Evolutionary conservation across 2,113 vertebrate genomes (phyloP).

Genomic region (Seriola dumerili): DNA sequence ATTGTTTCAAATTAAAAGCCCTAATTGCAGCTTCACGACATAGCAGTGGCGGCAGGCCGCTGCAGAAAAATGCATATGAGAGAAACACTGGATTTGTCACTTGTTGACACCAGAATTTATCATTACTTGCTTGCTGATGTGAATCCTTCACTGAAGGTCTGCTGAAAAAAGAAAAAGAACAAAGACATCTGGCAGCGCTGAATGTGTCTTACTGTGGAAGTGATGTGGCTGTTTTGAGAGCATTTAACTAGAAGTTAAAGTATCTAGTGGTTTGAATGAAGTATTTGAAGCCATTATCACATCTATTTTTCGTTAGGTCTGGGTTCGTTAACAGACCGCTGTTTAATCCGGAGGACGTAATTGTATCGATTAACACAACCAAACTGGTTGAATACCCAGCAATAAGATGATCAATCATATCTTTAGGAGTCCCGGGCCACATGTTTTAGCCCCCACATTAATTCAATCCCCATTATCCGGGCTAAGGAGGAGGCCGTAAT

Average conservation of each 20-base stretch:
- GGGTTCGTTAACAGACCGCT: constrained; percentile 59
- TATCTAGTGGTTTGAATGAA: background rate
- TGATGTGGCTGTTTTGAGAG: background rate
- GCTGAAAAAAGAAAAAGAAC: background rate
- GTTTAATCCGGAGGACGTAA: constrained; percentile 73
- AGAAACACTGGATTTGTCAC: background rate
- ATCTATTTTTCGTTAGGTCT: constrained; percentile 17
- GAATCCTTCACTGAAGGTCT: background rate
- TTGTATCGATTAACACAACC: constrained; percentile 77
- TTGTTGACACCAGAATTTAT: background rate
- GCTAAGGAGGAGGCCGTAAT: constrained; percentile 93
- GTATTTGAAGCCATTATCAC: background rate
- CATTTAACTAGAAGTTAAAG: background rate
- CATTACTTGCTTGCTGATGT: background rate
- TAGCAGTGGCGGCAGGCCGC: too few relatives aligned
- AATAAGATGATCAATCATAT: constrained; percentile 98
- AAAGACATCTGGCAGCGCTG: background rate
- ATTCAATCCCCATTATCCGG: constrained; percentile 94
- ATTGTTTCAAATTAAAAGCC: too few relatives aligned
- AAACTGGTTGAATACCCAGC: constrained; percentile 75
- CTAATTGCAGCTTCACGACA: too few relatives aligned
- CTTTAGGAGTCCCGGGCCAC: constrained; percentile 78
- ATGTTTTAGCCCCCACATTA: constrained; percentile 90
- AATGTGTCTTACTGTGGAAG: background rate
- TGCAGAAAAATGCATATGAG: too few relatives aligned